Conservation (phyloP, 2,113 vertebrate genomes). For the Phylloscopus trochilus region DNA sequence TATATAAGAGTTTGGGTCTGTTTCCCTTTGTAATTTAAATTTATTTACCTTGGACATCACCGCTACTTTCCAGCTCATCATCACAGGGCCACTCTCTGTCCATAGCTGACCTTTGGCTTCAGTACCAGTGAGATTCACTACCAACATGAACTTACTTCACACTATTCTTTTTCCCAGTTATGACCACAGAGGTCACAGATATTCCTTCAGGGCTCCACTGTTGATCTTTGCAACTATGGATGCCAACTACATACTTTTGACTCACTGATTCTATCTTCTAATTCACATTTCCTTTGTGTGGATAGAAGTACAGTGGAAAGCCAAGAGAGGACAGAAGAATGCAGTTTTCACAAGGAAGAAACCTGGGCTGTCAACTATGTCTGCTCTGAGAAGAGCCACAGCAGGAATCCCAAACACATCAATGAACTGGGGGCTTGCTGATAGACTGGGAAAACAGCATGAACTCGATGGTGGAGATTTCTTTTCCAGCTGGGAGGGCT, state of each 20-base stretch:
- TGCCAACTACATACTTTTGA: background rate
- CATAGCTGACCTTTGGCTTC: background rate
- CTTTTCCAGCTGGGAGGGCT: background rate
- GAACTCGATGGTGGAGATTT: background rate
- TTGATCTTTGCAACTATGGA: background rate
- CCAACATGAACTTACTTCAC: background rate
- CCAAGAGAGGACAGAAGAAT: background rate
- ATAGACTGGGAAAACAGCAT: background rate
- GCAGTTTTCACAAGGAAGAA: background rate
- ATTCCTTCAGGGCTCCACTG: background rate
- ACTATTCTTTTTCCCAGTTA: background rate
- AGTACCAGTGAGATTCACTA: background rate
- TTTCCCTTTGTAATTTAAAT: background rate
- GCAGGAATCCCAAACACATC: background rate
- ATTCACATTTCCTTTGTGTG: background rate
- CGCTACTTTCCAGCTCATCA: background rate
- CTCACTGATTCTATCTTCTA: background rate
- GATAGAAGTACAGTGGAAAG: background rate
- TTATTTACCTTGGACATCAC: background rate
- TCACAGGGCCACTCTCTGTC: background rate
- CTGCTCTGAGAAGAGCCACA: background rate
- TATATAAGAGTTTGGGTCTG: background rate
- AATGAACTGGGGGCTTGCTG: background rate
- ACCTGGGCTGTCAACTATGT: background rate
- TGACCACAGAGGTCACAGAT: background rate